phyloP scores from a whole-genome alignment of 2,888 invertebrate genomes.

The Caenorhabditis sp. region DNA sequence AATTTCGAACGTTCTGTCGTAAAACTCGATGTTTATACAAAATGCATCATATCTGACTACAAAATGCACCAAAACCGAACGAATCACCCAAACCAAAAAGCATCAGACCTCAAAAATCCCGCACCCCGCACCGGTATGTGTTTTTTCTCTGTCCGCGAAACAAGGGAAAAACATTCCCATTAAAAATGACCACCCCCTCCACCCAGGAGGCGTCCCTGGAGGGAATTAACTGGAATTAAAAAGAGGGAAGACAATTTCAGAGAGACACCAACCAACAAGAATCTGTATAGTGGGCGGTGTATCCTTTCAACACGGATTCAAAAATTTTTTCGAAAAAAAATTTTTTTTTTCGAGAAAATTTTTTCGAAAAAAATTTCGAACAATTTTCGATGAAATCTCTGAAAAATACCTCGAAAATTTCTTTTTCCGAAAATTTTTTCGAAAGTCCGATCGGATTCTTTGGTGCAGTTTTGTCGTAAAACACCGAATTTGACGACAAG shows the following conservation, averaged over 20 bases:
- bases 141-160: background rate
- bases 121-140: too few species aligned
- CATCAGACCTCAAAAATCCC: too few species aligned
- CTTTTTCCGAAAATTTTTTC: slow-evolving; percentile 75
- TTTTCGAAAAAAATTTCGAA: too few species aligned
- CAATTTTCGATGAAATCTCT: too few species aligned
- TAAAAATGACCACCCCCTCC: slow-evolving; percentile 1
- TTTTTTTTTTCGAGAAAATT: too few species aligned
- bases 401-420: too few species aligned
- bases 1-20: background rate
- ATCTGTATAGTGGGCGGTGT: too few species aligned
- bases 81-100: too few species aligned
- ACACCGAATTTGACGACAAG: slow-evolving; percentile 20
- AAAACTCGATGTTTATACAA: background rate
- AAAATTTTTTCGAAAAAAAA: too few species aligned
- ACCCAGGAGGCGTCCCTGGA: background rate
- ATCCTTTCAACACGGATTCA: too few species aligned
- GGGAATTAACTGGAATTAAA: slow-evolving; percentile 40
- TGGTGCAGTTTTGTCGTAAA: slow-evolving; percentile 60
- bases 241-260: background rate
- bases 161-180: background rate
- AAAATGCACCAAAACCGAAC: slow-evolving; percentile 43
- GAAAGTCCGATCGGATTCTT: slow-evolving; percentile 71
- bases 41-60: too few species aligned
- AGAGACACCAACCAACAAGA: background rate